Base-by-base conservation (phyloP, 2,888 invertebrate species). In the Sinohyriopsis cumingii region DNA sequence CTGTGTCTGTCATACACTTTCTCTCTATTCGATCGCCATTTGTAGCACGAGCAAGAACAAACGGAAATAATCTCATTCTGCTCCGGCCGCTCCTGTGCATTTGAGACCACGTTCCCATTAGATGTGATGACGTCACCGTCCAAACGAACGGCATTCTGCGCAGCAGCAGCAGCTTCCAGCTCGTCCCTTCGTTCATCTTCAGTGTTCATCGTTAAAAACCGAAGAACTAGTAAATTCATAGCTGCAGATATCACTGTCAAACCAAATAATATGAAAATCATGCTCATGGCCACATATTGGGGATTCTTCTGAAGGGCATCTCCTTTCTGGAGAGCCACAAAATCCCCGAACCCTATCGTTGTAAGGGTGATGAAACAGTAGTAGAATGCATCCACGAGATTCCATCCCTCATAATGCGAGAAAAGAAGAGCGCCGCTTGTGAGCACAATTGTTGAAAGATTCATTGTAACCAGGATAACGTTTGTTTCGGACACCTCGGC, bases 201-300 rank as follows among this genome's bases (percentile, higher is more conserved):
- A 0, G 99, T 99, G 92, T 99, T 99, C 91, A 92, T 90, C n/a
- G 98, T 99, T 94, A 99, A 95, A 91, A 99, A 99, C 57, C 98
- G 93, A 33, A 99, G 93, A 12, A 99, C 98, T 24, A 99, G 92
- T 80, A 99, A 92, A 91, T 99, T 99, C 89, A 99, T 98, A 86
- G 97, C 98, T 67, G 99, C 99, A 68, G 99, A 99, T n/a, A 99
- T 98, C 20, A 99, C 98, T 0, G 99, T 98, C 83, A 99, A 92
- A 0, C 99, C 99, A 87, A 99, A 98, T n/a, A 99, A 93, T 77
- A 99, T 99, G 91, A 99, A 99, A 45, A 99, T 96, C 76, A 99
- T 92, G 88, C 97, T 97, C 78, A 99, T 93, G 0, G 97, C 96
- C 59, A 99, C 99, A 90, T 99, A 99, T 67, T 98, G 97, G 0